Conservation (phyloP, 2,888 invertebrate genomes). For the Galeruca laticollis region DNA sequence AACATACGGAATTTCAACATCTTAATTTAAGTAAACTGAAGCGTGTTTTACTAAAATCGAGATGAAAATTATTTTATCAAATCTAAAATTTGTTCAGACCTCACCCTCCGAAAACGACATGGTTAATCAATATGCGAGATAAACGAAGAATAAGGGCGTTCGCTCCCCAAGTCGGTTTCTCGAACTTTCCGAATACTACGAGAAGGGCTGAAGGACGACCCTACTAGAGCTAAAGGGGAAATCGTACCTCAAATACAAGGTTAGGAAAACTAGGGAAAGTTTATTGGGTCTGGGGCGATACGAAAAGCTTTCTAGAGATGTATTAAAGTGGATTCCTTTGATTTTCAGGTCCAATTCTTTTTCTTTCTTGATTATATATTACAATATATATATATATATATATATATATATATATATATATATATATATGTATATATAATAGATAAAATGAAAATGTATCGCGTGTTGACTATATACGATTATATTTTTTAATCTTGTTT, state of each 20-base stretch:
- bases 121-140: background rate
- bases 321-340: slow-evolving; percentile 18
- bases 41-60: no score
- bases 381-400: no score
- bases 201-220: slow-evolving; percentile 16
- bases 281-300: slow-evolving; percentile 33
- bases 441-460: no score
- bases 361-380: background rate
- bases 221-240: slow-evolving; percentile 5
- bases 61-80: background rate
- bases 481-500: no score
- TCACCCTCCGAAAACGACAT: background rate
- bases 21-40: no score
- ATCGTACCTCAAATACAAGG: slow-evolving; percentile 19
- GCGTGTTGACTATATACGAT: no score
- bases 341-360: slow-evolving; percentile 3
- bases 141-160: background rate
- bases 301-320: slow-evolving; percentile 7
- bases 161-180: background rate
- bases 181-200: slow-evolving; percentile 3
- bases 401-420: no score
- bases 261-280: slow-evolving; percentile 38
- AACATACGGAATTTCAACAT: no score
- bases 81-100: background rate
- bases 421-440: no score